These are phyloP conservation scores for Telenomus remus DNA, from an alignment of 1,140 invertebrate species.

Conservation along the genomic window DNA sequence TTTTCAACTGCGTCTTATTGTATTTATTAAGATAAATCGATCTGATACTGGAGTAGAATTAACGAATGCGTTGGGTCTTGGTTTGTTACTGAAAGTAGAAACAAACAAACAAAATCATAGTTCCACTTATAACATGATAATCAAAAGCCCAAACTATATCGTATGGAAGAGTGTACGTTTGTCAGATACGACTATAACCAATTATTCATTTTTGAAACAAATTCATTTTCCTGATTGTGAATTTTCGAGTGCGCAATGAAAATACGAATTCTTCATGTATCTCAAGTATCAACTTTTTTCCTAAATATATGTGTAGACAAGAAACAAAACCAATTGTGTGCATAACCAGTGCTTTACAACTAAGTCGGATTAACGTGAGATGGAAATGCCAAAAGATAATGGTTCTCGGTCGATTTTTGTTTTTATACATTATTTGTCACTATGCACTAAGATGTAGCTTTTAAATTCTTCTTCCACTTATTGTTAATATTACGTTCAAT, in stretches of 20 bases:
- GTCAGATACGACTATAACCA: slow-evolving; percentile 15
- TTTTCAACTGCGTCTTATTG: slow-evolving; percentile 35
- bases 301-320: slow-evolving; percentile 36
- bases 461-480: slow-evolving; percentile 45
- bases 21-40: slow-evolving; percentile 53
- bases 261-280: slow-evolving; percentile 41
- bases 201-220: too few relatives aligned
- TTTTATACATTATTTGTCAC: slow-evolving; percentile 44
- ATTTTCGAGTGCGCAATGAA: slow-evolving; percentile 11
- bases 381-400: slow-evolving; percentile 48
- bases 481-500: background rate
- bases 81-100: slow-evolving; percentile 39
- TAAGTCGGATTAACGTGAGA: slow-evolving; percentile 38
- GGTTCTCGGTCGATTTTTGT: slow-evolving; percentile 47
- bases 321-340: slow-evolving; percentile 17
- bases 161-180: slow-evolving; percentile 13
- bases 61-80: slow-evolving; percentile 44
- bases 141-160: slow-evolving; percentile 33
- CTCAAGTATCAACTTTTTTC: slow-evolving; percentile 41
- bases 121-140: slow-evolving; percentile 26
- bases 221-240: background rate
- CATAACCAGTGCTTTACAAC: slow-evolving; percentile 47
- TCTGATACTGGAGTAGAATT: slow-evolving; percentile 41
- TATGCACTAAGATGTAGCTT: slow-evolving; percentile 52
- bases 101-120: slow-evolving; percentile 23